A percentile compares a stretch with the other conserved stretches of the same genome.
Conservation (phyloP, 2,797 vertebrate genomes). For the Catamblyrhynchus diadema region DNA sequence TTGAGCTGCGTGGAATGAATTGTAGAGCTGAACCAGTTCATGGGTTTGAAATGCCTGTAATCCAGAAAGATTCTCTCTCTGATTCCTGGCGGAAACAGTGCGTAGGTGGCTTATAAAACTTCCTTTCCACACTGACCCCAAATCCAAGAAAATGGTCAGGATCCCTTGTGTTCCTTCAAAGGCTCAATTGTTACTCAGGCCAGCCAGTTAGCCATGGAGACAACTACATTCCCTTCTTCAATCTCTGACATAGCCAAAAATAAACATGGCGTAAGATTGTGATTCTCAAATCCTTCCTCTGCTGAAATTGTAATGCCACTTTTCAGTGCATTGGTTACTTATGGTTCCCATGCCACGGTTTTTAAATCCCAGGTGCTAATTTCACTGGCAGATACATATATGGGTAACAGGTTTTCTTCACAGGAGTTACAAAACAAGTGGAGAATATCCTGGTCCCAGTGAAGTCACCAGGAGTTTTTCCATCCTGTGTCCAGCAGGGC, state of each 20-base stretch:
- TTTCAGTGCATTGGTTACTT: neutral
- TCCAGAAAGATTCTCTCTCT: slow-evolving; percentile 41
- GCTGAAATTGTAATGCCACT: neutral
- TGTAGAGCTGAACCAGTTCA: slow-evolving; percentile 25
- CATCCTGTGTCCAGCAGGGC: neutral
- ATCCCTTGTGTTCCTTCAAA: slow-evolving; percentile 71
- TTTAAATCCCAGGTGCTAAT: neutral
- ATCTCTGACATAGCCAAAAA: slow-evolving; percentile 62
- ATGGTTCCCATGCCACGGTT: neutral
- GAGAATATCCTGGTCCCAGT: neutral
- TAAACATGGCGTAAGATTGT: slow-evolving; percentile 60
- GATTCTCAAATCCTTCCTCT: slow-evolving; percentile 29
- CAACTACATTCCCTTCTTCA: slow-evolving; percentile 56
- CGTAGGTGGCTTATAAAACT: slow-evolving; percentile 71
- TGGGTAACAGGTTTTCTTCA: neutral
- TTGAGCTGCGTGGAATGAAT: neutral
- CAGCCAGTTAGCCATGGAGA: slow-evolving; percentile 61
- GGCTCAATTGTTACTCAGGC: slow-evolving; percentile 63
- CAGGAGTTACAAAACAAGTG: neutral
- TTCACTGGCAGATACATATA: neutral
- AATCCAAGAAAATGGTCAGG: slow-evolving; percentile 70
- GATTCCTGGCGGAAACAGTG: slow-evolving; percentile 41
- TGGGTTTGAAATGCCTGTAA: slow-evolving; percentile 36
- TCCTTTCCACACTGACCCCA: slow-evolving; percentile 70
- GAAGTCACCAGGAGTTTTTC: neutral